Conservation (phyloP, 1,140 invertebrate genomes). For the Saccostrea echinata region DNA sequence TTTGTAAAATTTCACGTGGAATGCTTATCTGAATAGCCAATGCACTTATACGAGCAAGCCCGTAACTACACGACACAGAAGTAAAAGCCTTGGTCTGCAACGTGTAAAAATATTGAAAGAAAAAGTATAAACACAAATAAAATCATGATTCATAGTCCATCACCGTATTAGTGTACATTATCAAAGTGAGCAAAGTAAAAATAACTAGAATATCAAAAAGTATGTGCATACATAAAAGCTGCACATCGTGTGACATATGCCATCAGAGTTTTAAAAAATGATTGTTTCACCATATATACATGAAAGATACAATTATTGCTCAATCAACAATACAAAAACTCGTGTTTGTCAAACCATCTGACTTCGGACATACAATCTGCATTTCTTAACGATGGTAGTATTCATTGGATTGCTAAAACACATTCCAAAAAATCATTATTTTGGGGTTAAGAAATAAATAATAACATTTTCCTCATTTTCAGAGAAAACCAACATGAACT, state of each 20-base stretch:
- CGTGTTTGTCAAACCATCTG: not conserved
- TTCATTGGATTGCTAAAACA: not conserved
- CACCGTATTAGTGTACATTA: not conserved
- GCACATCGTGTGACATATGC: not conserved
- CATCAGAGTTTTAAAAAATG: not conserved
- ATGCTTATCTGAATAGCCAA: not conserved
- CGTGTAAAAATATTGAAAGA: not conserved
- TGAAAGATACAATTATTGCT: not conserved
- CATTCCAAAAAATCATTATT: not conserved
- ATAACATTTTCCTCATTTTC: not conserved
- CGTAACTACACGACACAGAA: not conserved
- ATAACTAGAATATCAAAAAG: not conserved
- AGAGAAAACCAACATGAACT: not conserved
- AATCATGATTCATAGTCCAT: not conserved
- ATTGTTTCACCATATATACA: not conserved
- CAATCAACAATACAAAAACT: not conserved
- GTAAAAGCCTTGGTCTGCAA: not conserved
- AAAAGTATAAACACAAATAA: not conserved
- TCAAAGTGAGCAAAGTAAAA: conserved; percentile 14
- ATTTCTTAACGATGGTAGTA: not conserved
- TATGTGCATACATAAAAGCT: not conserved
- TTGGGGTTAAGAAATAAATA: not conserved
- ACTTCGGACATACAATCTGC: not conserved
- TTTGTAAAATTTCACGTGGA: conserved; percentile 26
- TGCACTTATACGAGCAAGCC: conserved; percentile 1